Evolutionary conservation across 2,797 vertebrate genomes (phyloP).

Genomic region (Avahi laniger): DNA sequence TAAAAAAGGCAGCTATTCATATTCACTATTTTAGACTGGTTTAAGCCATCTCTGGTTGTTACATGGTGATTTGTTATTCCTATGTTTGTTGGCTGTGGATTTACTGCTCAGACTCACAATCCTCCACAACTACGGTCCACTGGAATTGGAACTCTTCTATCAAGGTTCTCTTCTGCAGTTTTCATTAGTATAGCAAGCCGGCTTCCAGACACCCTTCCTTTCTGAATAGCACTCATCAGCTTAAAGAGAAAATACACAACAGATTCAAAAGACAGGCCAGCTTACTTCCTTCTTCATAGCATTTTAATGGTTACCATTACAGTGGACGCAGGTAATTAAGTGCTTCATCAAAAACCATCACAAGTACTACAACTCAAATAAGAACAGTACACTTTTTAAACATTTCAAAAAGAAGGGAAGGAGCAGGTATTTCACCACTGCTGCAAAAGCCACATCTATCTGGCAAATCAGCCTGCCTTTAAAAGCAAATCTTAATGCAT

Average conservation of each 20-base stretch:
- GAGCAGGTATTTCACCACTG: not conserved
- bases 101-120: constrained; percentile 85
- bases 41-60: constrained; percentile 33
- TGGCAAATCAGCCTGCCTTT: not conserved
- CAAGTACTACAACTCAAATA: not conserved
- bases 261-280: not conserved
- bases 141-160: constrained; percentile 88
- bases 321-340: not conserved
- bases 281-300: not conserved
- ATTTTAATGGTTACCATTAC: not conserved
- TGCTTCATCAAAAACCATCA: not conserved
- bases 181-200: constrained; percentile 96
- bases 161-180: constrained; percentile 93
- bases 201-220: constrained; percentile 95
- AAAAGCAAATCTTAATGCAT: not conserved
- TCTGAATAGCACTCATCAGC: constrained; percentile 98
- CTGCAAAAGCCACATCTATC: not conserved
- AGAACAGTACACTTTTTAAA: not conserved
- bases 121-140: constrained; percentile 97
- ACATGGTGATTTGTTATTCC: constrained; percentile 2
- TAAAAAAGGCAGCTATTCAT: constrained; percentile 34
- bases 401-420: not conserved
- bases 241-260: constrained; percentile 75
- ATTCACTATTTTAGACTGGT: constrained; percentile 17
- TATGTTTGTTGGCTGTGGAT: not conserved